Percentiles rank a stretch among this genome's conserved stretches.
These are phyloP conservation scores for Oryzias melastigma DNA, from an alignment of 2,113 vertebrate genomes.

Conservation along the genomic window DNA sequence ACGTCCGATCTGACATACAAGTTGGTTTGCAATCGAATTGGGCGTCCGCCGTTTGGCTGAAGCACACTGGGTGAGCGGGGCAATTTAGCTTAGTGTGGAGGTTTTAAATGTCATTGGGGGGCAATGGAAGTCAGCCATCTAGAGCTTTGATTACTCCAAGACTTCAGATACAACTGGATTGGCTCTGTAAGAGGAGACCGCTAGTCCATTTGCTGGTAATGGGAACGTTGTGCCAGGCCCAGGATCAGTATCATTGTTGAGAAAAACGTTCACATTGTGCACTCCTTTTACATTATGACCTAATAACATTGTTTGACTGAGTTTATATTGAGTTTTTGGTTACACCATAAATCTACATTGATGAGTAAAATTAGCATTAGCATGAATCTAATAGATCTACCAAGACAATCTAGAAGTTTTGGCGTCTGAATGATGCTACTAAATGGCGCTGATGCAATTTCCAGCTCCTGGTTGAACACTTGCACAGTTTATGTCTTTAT, in stretches of 20 bases:
- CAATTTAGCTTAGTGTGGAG: conserved; percentile 22
- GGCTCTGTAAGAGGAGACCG: conserved; percentile 36
- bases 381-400: background rate
- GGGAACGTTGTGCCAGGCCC: conserved; percentile 3
- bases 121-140: background rate
- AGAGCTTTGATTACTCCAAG: conserved; percentile 45
- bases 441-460: background rate
- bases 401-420: background rate
- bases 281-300: conserved; percentile 31
- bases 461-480: no score
- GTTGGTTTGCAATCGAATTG: conserved; percentile 35
- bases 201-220: conserved; percentile 27
- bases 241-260: conserved; percentile 7
- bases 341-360: conserved; percentile 32
- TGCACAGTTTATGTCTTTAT: no score
- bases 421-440: background rate
- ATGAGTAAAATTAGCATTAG: conserved; percentile 26
- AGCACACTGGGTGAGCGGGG: conserved; percentile 23
- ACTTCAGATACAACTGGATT: conserved; percentile 42
- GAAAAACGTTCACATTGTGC: conserved; percentile 5
- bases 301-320: conserved; percentile 32
- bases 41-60: conserved; percentile 1
- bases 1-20: conserved; percentile 42
- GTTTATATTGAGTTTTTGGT: conserved; percentile 41
- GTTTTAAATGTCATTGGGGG: conserved; percentile 43